Conservation (phyloP, 2,888 invertebrate species). For the Pristionchus fissidentatus region DNA sequence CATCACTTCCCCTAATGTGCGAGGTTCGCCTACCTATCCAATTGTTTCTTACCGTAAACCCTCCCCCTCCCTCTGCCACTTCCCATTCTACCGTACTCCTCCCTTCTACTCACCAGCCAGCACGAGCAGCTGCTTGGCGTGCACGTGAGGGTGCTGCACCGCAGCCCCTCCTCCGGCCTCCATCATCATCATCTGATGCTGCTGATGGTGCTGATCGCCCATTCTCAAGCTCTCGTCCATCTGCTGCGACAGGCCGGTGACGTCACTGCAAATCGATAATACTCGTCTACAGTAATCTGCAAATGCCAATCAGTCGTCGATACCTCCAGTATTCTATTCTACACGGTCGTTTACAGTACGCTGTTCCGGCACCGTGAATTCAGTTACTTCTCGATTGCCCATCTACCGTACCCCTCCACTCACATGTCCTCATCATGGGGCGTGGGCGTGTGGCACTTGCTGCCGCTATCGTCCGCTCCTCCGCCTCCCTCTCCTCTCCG, state of each 20-base stretch:
- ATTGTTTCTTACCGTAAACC: not conserved
- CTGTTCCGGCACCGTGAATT: not conserved
- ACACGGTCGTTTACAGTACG: too few species aligned
- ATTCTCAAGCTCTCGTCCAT: not conserved
- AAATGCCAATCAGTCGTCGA: not conserved
- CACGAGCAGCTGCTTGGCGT: constrained; percentile 13
- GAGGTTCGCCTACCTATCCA: not conserved
- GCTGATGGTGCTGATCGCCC: constrained; percentile 5
- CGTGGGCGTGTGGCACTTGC: constrained; percentile 31
- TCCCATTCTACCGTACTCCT: not conserved
- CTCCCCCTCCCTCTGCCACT: not conserved
- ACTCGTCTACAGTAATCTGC: not conserved
- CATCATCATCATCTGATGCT: too few species aligned
- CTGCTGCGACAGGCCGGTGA: not conserved
- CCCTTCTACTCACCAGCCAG: constrained; percentile 18
- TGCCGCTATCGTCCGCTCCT: constrained; percentile 13
- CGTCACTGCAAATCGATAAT: not conserved
- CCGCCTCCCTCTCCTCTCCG: not conserved
- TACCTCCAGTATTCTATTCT: too few species aligned
- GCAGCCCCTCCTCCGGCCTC: not conserved
- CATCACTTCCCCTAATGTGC: too few species aligned
- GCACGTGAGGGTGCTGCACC: not conserved
- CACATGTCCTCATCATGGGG: not conserved
- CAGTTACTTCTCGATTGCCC: not conserved
- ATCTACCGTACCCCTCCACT: not conserved